Evolutionary conservation across 2,797 vertebrate species (phyloP).

Genomic region (Phataginus tricuspis): DNA sequence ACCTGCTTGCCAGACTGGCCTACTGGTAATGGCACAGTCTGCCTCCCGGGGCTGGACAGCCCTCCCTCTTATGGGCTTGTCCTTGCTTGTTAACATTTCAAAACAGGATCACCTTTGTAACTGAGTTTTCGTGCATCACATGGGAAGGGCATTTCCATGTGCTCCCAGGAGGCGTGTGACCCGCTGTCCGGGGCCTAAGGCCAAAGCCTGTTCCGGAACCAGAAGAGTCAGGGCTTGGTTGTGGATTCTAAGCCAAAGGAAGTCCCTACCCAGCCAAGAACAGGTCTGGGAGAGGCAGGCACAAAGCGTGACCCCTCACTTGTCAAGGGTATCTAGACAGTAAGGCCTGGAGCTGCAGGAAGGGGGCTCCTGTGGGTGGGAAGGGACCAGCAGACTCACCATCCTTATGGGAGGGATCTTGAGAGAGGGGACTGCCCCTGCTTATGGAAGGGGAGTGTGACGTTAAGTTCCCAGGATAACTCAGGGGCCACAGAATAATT

Average conservation of each 20-base stretch:
- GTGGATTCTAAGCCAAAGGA: conserved; percentile 48
- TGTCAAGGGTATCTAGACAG: neutral
- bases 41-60: neutral
- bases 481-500: neutral
- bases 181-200: conserved; percentile 59
- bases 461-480: neutral
- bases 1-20: neutral
- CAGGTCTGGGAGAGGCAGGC: conserved; percentile 51
- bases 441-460: neutral
- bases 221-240: conserved; percentile 47
- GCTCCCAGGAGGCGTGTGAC: conserved; percentile 45
- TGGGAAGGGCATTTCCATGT: conserved; percentile 45
- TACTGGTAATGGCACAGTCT: neutral
- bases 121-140: neutral
- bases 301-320: neutral
- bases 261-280: conserved; percentile 51
- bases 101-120: conserved; percentile 34
- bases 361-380: neutral
- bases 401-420: fast-evolving
- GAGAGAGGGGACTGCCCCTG: neutral
- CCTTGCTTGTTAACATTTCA: conserved; percentile 43
- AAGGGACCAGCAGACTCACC: no score
- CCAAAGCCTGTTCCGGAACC: conserved; percentile 69
- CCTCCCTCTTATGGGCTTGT: neutral
- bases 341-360: neutral